Conservation (phyloP, 2,888 invertebrate genomes). For the Phaedon cochleariae region DNA sequence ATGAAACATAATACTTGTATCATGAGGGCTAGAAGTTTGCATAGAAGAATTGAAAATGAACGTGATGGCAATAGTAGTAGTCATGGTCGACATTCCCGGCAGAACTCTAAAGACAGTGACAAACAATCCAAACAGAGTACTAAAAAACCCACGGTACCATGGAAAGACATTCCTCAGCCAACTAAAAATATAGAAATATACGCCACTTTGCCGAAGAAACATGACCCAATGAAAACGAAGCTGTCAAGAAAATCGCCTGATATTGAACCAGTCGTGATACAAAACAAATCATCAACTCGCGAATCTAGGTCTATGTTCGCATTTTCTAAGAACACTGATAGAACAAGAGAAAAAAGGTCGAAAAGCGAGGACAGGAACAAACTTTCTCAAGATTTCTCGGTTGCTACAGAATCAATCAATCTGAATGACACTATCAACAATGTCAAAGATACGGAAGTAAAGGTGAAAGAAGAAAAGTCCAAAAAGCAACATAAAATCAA, state of each 20-base stretch:
- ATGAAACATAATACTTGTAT: conserved; percentile 96
- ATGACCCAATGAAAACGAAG: conserved; percentile 73
- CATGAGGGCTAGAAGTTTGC: conserved; percentile 87
- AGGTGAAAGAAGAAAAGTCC: conserved; percentile 75
- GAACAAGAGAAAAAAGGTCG: conserved; percentile 78
- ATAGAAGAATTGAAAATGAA: conserved; percentile 76
- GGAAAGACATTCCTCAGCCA: conserved; percentile 58
- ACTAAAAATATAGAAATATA: conserved; percentile 86
- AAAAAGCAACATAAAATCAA: conserved; percentile 93
- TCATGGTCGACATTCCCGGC: conserved; percentile 73
- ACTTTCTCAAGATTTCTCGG: conserved; percentile 74
- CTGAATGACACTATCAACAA: conserved; percentile 53
- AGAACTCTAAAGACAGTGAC: conserved; percentile 74
- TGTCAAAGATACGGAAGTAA: conserved; percentile 70
- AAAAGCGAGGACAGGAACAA: conserved; percentile 88
- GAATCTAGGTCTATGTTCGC: conserved; percentile 75
- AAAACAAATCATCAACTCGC: conserved; percentile 73
- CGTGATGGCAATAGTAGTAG: conserved; percentile 79
- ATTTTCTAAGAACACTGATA: conserved; percentile 75
- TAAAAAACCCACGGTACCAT: conserved; percentile 65
- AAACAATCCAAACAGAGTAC: conserved; percentile 73
- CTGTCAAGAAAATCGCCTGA: conserved; percentile 72
- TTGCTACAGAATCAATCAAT: conserved; percentile 65
- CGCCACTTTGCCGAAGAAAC: conserved; percentile 89
- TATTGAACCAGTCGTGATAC: conserved; percentile 73